phyloP scores from a whole-genome alignment of 2,797 vertebrate species.

The Margarornis squamiger region DNA sequence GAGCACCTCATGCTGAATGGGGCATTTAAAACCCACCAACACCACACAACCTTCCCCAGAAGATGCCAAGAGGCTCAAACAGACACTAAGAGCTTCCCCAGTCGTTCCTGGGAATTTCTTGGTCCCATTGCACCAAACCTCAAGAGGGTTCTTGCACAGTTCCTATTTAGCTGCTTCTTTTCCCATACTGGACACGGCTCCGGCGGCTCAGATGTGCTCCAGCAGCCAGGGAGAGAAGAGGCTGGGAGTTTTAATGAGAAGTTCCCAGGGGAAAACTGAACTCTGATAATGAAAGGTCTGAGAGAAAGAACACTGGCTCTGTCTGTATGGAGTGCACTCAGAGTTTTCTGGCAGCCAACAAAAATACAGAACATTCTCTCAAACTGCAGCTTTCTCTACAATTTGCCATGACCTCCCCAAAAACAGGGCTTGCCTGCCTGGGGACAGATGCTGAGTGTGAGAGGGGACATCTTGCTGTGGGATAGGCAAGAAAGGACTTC shows the following conservation, averaged over 20 bases:
- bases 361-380: background rate
- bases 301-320: background rate
- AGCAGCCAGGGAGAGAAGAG: background rate
- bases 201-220: background rate
- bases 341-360: background rate
- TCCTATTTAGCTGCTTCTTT: background rate
- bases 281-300: conserved; percentile 11
- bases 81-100: background rate
- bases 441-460: background rate
- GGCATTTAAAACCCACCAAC: background rate
- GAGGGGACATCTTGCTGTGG: background rate
- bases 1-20: background rate
- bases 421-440: background rate
- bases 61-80: background rate
- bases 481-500: background rate
- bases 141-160: background rate
- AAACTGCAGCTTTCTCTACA: background rate
- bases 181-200: background rate
- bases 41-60: background rate
- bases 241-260: background rate
- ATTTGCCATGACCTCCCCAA: background rate
- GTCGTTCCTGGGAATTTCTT: background rate
- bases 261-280: conserved; percentile 14
- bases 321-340: background rate
- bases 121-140: background rate